Evolutionary conservation across 2,888 invertebrate species (phyloP).

Genomic region (Polydrusus tereticollis): DNA sequence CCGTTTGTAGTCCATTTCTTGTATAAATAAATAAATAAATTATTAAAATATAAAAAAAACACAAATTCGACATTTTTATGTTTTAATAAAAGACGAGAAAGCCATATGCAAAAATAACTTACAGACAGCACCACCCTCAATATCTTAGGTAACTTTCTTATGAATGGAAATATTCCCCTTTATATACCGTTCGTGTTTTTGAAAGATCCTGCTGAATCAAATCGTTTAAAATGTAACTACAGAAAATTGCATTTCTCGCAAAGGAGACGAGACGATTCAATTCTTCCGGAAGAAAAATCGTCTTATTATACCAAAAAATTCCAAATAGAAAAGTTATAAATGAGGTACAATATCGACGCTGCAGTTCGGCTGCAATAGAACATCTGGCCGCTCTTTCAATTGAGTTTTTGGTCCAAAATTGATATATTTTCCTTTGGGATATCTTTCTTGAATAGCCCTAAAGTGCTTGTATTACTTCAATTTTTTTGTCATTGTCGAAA

Average conservation of each 20-base stretch:
- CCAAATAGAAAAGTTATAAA: conserved; percentile 14
- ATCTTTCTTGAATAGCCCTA: too few relatives aligned
- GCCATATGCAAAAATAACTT: too few relatives aligned
- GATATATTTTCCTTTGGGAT: background rate
- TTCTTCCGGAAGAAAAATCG: conserved; percentile 3
- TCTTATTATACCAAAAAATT: conserved; percentile 6
- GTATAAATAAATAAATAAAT: too few relatives aligned
- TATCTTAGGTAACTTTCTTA: background rate
- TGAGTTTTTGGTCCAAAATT: background rate
- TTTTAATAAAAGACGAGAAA: too few relatives aligned
- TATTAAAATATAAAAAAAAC: too few relatives aligned
- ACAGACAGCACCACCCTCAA: too few relatives aligned
- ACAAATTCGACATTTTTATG: too few relatives aligned
- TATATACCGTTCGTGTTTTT: background rate
- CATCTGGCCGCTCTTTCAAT: background rate
- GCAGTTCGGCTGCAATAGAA: conserved; percentile 2
- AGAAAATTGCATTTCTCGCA: background rate
- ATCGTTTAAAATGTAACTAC: conserved; percentile 1
- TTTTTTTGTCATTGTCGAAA: too few relatives aligned
- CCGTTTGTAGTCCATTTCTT: too few relatives aligned
- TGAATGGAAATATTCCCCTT: background rate
- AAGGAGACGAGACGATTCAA: background rate
- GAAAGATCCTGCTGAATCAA: background rate
- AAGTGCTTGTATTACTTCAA: too few relatives aligned
- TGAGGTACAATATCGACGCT: background rate